Evolutionary conservation across 2,888 invertebrate species (phyloP).

Genomic region (Heteropelma amictum): DNA sequence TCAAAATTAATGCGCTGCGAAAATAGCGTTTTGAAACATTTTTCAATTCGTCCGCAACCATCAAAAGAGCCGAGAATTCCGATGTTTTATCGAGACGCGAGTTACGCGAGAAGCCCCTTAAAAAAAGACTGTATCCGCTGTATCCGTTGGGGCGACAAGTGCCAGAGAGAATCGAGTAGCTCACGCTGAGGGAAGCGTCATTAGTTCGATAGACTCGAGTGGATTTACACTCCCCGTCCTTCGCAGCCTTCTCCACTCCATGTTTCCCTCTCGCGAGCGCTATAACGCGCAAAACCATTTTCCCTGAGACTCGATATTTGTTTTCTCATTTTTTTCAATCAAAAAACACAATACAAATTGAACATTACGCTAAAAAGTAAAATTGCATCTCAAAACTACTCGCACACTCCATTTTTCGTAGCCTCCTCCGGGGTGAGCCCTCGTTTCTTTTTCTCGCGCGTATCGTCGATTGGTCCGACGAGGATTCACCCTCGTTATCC

Average conservation of each 20-base stretch:
- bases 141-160: slow-evolving; percentile 59
- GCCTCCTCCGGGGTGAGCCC: too few species aligned
- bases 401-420: too few species aligned
- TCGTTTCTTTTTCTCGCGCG: too few species aligned
- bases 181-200: slow-evolving; percentile 70
- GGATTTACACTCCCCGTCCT: slow-evolving; percentile 57
- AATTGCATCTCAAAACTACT: neutral
- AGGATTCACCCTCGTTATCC: too few species aligned
- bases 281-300: neutral
- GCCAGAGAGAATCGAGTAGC: slow-evolving; percentile 65
- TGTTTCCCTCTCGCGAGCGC: slow-evolving; percentile 41
- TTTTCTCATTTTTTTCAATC: too few species aligned
- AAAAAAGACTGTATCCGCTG: slow-evolving; percentile 40
- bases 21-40: too few species aligned
- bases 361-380: neutral
- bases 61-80: too few species aligned
- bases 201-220: slow-evolving; percentile 72
- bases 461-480: too few species aligned
- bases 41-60: too few species aligned
- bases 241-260: slow-evolving; percentile 30
- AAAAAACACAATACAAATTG: neutral
- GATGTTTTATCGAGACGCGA: too few species aligned
- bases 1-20: too few species aligned
- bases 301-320: neutral
- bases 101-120: too few species aligned